Conservation (phyloP, 2,113 vertebrate genomes). For the Antidorcas marsupialis region DNA sequence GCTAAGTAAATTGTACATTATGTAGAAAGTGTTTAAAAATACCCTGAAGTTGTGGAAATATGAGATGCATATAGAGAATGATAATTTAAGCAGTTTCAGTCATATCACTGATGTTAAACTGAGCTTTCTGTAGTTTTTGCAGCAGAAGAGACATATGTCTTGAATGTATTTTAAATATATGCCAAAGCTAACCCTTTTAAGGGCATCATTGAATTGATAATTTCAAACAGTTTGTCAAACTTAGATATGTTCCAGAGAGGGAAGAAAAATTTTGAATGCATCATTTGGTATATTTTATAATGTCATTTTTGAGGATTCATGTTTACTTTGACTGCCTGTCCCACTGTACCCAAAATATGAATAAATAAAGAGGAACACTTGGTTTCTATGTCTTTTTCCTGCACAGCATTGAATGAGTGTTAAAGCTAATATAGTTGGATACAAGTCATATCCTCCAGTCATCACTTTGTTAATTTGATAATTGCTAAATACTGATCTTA, state of each 20-base stretch:
- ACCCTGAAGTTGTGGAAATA: constrained; percentile 78
- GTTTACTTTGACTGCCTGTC: constrained; percentile 61
- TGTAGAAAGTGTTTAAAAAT: constrained; percentile 80
- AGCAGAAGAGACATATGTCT: constrained; percentile 71
- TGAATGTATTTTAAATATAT: constrained; percentile 55
- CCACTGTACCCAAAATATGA: constrained; percentile 57
- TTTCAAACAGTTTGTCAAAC: constrained; percentile 70
- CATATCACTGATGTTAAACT: constrained; percentile 62
- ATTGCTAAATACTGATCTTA: constrained; percentile 67
- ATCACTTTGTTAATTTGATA: constrained; percentile 62
- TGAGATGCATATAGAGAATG: constrained; percentile 66
- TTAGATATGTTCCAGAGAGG: constrained; percentile 63
- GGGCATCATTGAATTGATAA: constrained; percentile 70
- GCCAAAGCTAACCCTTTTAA: constrained; percentile 62
- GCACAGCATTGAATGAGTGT: neutral
- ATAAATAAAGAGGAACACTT: constrained; percentile 33
- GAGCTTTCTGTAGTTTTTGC: constrained; percentile 62
- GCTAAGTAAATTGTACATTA: constrained; percentile 78
- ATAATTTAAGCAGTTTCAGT: constrained; percentile 71
- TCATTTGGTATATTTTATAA: constrained; percentile 69
- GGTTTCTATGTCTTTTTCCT: neutral
- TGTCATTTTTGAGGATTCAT: constrained; percentile 58
- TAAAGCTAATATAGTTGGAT: constrained; percentile 1
- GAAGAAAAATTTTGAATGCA: neutral
- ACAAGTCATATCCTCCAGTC: constrained; percentile 32